Percentiles rank a stretch among this genome's conserved stretches.
Evolutionary conservation across 2,888 invertebrate species (phyloP).

Genomic region (Chironomus riparius): DNA sequence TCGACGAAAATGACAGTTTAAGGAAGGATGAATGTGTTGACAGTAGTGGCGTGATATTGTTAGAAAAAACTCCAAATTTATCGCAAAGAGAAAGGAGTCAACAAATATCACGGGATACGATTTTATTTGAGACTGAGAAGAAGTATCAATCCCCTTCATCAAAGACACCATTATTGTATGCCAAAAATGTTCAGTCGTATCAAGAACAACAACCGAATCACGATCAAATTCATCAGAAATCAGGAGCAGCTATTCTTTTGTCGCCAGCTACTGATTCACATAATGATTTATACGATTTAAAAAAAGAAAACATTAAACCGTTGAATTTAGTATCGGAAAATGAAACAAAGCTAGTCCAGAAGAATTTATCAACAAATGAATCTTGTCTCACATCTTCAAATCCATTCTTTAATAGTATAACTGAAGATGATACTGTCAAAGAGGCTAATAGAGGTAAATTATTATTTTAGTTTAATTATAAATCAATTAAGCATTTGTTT

Average conservation of each 20-base stretch:
- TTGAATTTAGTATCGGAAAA: too few species aligned
- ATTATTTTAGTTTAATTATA: not conserved
- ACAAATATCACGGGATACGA: constrained; percentile 6
- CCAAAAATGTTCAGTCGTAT: constrained; percentile 20
- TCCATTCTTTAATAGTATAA: constrained; percentile 12
- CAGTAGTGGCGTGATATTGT: not conserved
- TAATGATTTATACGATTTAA: not conserved
- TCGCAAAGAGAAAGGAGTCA: not conserved
- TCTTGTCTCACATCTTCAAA: not conserved
- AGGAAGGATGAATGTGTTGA: not conserved
- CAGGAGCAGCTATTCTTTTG: not conserved
- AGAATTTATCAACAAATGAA: not conserved
- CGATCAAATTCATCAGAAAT: constrained; percentile 19
- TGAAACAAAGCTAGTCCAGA: too few species aligned
- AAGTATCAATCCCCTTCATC: constrained; percentile 18
- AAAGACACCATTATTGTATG: constrained; percentile 15
- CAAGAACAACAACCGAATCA: not conserved
- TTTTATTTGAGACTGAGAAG: constrained; percentile 18
- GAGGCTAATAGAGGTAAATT: not conserved
- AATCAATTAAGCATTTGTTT: too few species aligned
- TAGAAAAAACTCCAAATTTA: constrained; percentile 4
- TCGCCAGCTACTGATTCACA: not conserved
- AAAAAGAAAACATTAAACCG: not conserved
- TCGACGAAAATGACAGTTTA: not conserved
- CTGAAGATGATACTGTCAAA: not conserved